phyloP scores from a whole-genome alignment of 1,140 invertebrate species.

The Amphibalanus amphitrite region DNA sequence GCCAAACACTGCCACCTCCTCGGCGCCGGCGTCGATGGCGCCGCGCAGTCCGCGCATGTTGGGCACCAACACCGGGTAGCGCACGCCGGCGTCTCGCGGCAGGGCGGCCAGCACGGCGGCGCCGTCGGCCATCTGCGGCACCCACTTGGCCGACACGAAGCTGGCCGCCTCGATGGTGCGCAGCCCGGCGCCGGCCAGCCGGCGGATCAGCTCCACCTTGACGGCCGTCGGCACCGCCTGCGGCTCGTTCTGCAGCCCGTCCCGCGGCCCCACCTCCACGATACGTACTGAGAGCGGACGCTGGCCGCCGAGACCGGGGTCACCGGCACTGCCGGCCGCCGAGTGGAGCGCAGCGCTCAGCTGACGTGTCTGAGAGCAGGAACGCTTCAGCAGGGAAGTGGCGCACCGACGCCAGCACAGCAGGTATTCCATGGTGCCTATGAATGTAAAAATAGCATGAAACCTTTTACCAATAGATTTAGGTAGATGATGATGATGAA shows the following conservation, averaged over 20 bases:
- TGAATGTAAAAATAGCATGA: too few species aligned
- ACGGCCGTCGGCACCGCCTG: constrained; percentile 56
- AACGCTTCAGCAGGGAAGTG: neutral
- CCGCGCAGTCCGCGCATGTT: constrained; percentile 64
- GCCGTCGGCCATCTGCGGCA: constrained; percentile 90
- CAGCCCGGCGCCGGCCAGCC: constrained; percentile 64
- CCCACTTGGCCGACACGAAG: constrained; percentile 97
- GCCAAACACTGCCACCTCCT: constrained; percentile 88
- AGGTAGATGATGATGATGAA: too few species aligned
- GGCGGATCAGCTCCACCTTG: constrained; percentile 84
- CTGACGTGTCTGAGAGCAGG: neutral
- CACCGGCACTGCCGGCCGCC: too few species aligned
- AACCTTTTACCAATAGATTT: too few species aligned
- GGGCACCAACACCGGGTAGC: constrained; percentile 86
- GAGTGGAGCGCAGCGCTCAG: neutral
- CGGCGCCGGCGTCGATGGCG: constrained; percentile 42
- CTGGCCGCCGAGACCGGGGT: too few species aligned
- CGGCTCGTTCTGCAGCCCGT: constrained; percentile 94
- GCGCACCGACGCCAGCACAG: neutral
- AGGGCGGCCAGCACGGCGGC: constrained; percentile 56
- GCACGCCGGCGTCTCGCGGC: constrained; percentile 31
- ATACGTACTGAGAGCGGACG: constrained; percentile 41
- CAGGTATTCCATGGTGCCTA: neutral
- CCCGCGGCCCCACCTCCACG: constrained; percentile 92
- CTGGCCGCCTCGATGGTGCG: constrained; percentile 81